These are phyloP conservation scores for Miltochrista miniata DNA, from an alignment of 2,888 invertebrate species.

Conservation along the genomic window DNA sequence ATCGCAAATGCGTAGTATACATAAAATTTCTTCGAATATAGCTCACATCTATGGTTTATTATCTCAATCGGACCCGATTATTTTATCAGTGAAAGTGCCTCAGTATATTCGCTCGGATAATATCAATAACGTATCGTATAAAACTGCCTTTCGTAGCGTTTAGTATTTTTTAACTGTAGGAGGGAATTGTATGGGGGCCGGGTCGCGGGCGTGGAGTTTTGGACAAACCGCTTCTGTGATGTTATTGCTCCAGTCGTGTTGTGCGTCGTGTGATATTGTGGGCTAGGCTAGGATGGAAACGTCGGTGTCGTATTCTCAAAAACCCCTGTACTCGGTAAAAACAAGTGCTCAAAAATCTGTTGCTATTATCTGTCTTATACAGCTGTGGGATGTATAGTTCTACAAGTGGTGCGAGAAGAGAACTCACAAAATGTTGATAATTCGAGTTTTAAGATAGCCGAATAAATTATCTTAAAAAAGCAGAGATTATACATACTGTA, in stretches of 20 bases:
- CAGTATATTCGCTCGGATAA: constrained; percentile 54
- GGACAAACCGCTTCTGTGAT: constrained; percentile 76
- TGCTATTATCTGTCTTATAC: too few species aligned
- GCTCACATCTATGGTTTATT: constrained; percentile 54
- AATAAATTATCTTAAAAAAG: too few species aligned
- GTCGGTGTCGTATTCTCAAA: too few species aligned
- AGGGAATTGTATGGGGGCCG: constrained; percentile 39
- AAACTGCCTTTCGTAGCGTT: constrained; percentile 75
- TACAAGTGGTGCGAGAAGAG: too few species aligned
- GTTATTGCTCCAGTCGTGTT: constrained; percentile 68
- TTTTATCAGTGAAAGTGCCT: constrained; percentile 73
- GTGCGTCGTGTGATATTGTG: constrained; percentile 41
- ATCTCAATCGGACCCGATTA: constrained; percentile 51
- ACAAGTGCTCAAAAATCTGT: too few species aligned
- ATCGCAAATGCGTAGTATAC: too few species aligned
- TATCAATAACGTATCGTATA: constrained; percentile 64
- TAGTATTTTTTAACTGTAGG: constrained; percentile 75
- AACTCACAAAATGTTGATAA: too few species aligned
- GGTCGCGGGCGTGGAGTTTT: constrained; percentile 53
- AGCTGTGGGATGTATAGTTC: too few species aligned
- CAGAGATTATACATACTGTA: too few species aligned
- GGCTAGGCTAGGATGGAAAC: constrained; percentile 16
- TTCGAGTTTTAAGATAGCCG: too few species aligned
- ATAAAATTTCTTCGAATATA: constrained; percentile 20
- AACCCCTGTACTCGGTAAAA: too few species aligned